Conservation (phyloP, 1,140 invertebrate genomes). For the Panulirus ornatus region DNA sequence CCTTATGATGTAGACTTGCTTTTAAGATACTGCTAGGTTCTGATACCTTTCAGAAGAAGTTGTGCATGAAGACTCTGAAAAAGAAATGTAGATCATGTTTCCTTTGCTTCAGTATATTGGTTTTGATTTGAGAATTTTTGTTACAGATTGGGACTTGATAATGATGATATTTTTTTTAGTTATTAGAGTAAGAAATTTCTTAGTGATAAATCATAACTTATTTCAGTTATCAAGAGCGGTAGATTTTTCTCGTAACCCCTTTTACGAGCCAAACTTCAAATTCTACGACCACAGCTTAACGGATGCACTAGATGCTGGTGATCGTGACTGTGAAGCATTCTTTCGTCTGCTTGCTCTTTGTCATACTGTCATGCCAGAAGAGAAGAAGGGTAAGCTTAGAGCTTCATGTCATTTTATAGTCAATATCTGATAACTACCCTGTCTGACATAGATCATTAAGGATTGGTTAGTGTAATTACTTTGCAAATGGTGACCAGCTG, state of each 20-base stretch:
- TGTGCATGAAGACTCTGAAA: too few species aligned
- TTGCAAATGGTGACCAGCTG: too few species aligned
- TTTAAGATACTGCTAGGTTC: too few species aligned
- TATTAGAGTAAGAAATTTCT: background rate
- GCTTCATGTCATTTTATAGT: background rate
- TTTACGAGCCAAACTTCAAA: conserved; percentile 93
- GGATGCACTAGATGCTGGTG: conserved; percentile 87
- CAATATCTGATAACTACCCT: background rate
- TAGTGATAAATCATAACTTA: background rate
- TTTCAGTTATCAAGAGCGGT: conserved; percentile 79
- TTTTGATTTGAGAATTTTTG: too few species aligned
- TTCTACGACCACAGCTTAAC: conserved; percentile 95
- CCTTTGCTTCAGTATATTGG: too few species aligned
- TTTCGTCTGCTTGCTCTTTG: conserved; percentile 94
- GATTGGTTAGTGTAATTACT: too few species aligned
- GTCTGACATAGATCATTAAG: too few species aligned
- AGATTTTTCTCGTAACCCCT: conserved; percentile 96
- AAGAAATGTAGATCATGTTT: too few species aligned
- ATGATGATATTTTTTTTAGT: too few species aligned
- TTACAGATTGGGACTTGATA: too few species aligned
- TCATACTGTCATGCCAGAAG: conserved; percentile 98
- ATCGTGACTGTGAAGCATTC: conserved; percentile 89
- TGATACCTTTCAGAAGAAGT: too few species aligned
- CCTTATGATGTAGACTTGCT: too few species aligned
- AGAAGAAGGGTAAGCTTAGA: conserved; percentile 85